Evolutionary conservation across 1,140 invertebrate genomes (phyloP).

Genomic region (Hetaerina americana): DNA sequence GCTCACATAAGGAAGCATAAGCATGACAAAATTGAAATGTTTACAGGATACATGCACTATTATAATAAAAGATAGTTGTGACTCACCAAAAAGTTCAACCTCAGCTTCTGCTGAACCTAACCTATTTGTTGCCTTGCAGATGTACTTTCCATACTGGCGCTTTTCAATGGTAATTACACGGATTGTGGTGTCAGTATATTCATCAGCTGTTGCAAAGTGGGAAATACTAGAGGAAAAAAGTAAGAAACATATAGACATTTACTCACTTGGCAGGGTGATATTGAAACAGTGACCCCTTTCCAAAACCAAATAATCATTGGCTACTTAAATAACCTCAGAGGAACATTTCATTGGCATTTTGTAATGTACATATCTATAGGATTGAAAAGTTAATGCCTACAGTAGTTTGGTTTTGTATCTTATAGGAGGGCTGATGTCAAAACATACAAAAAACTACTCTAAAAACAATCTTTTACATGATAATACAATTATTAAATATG

Average conservation of each 20-base stretch:
- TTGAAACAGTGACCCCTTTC: slow-evolving; percentile 2
- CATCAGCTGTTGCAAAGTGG: slow-evolving; percentile 77
- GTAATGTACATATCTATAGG: too few species aligned
- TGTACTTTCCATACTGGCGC: slow-evolving; percentile 72
- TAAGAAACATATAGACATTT: slow-evolving; percentile 17
- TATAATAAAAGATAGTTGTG: too few species aligned
- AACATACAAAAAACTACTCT: too few species aligned
- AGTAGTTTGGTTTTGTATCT: too few species aligned
- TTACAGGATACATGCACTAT: too few species aligned
- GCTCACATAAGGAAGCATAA: background rate
- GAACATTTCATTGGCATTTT: too few species aligned
- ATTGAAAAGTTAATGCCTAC: too few species aligned
- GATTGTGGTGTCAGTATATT: slow-evolving; percentile 79
- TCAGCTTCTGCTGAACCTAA: slow-evolving; percentile 61
- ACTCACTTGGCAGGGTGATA: slow-evolving; percentile 5
- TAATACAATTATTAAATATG: too few species aligned
- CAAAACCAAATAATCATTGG: background rate
- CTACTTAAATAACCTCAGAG: too few species aligned
- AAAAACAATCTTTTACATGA: too few species aligned
- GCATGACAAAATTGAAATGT: too few species aligned
- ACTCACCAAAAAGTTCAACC: slow-evolving; percentile 72
- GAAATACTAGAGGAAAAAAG: slow-evolving; percentile 45
- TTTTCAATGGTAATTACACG: slow-evolving; percentile 84
- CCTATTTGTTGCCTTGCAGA: slow-evolving; percentile 77
- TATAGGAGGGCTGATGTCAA: too few species aligned